Evolutionary conservation across 2,888 invertebrate species (phyloP).

Genomic region (Saturnia japonica): DNA sequence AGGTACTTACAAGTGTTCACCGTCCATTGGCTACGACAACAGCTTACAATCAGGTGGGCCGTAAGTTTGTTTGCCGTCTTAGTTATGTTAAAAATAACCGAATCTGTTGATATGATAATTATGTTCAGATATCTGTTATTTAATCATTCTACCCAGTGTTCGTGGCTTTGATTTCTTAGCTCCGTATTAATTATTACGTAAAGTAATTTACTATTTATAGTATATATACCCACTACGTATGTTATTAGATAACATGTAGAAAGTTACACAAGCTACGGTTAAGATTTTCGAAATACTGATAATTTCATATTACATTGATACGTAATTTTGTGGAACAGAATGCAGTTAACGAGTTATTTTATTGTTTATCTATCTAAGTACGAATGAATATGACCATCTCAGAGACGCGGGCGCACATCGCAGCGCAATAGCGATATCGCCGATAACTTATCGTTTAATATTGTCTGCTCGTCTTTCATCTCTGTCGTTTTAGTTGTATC

Average conservation of each 20-base stretch:
- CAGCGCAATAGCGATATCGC: background rate
- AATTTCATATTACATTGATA: conserved; percentile 5
- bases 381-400: conserved; percentile 16
- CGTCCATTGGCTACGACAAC: no score
- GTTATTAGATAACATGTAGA: background rate
- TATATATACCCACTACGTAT: background rate
- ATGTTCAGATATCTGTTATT: background rate
- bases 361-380: conserved; percentile 30
- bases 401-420: conserved; percentile 24
- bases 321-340: conserved; percentile 1
- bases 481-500: conserved; percentile 39
- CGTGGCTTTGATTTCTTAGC: background rate
- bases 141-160: no score
- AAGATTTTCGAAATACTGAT: background rate
- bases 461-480: background rate
- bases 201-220: no score
- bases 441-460: background rate
- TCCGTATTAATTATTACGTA: no score
- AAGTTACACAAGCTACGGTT: background rate
- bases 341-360: conserved; percentile 33
- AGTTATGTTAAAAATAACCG: background rate
- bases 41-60: no score
- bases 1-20: no score
- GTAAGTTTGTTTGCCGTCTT: no score
- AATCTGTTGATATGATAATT: background rate